Evolutionary conservation across 2,888 invertebrate genomes (phyloP), one percentile per base, ranked within the genome.

Genomic region (Agriopis leucophaearia): DNA sequence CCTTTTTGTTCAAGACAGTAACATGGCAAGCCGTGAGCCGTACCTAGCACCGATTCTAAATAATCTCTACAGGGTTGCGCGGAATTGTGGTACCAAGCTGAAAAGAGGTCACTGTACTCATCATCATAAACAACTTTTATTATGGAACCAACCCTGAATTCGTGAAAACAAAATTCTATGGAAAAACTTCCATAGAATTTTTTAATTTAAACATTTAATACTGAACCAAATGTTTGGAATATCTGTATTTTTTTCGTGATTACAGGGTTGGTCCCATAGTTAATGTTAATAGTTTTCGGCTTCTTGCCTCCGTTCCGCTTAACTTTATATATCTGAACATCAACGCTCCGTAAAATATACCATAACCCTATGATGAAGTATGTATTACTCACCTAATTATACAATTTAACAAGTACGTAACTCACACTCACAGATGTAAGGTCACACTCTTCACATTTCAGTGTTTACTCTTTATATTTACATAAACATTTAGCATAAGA

Each of bases 391-490:
- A 84, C 83, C 80, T 73, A 70, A 68, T 67, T 70, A 62, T 35
- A 55, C 47, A 61, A 50, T 60, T 60, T 64, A 62, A 45, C 52
- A 57, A 71, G 48, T 60, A 50, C 59, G 8, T 69, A 73, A 62
- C 63, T 62, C 52, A 72, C 64, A 74, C 58, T 68, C 67, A 73
- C 63, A 56, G 27, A 61, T 54, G 52, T 69, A 78, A 73, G 69
- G 72, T 77, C 79, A 78, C 78, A 76, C 64, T 70, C 65, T 66
- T 70, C 76, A 81, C 78, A 74, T 61, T 45, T 66, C 70, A 75
- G 45, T 71, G 61, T 67, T 74, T 67, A 70, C 74, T 78, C 64
- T 72, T 52, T 74, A 70, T 79, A 80, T 81, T 83, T 80, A 79
- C 75, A 70, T 48, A 75, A 74, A 76, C 67, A 81, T 69, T 80